Evolutionary conservation across 2,888 invertebrate genomes (phyloP), one percentile per base, ranked within the genome.

Genomic region (Galerucella nymphaeae): DNA sequence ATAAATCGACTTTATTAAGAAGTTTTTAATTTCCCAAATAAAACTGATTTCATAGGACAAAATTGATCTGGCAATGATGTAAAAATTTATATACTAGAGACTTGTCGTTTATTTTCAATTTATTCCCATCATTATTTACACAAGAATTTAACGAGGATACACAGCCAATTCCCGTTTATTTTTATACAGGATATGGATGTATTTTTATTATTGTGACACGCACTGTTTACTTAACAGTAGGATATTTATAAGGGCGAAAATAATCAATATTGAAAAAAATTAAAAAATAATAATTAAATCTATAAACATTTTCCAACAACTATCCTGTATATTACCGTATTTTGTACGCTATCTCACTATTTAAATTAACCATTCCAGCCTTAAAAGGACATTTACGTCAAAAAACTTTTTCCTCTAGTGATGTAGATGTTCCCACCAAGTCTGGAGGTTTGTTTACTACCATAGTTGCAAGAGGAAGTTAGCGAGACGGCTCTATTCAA

Each of bases 61-160:
- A 61, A 13, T 58, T n/a, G n/a, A 58, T 30, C 30, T 30, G 58
- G 58, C 58, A 58, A 58, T 38, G 23, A 6, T 30, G 58, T 5
- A 23, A 13, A 57, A 13, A 18, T 9, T 16, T 18, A 53, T 70
- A 66, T 38, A n/a, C 41, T 55, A 23, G 55, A 69, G 30, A 42
- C 38, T 50, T 23, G 57, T 61, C 71, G 68, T 71, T 70, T 71
- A 66, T 65, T 74, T 74, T 68, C 72, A 72, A 74, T 76, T 76
- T 76, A 72, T 74, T 72, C 74, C 66, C 66, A 61, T 70, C 62
- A 74, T 74, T 76, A 72, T 63, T 65, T 69, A 68, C 42, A 70
- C 64, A 64, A 42, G 57, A 45, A 68, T 66, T 58, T 42, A 66
- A 58, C 42, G 66, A 66, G 66, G 20, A 20, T 30, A 30, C 23